phyloP scores from a whole-genome alignment of 1,140 invertebrate species.

The Trinorchestia longiramus region DNA sequence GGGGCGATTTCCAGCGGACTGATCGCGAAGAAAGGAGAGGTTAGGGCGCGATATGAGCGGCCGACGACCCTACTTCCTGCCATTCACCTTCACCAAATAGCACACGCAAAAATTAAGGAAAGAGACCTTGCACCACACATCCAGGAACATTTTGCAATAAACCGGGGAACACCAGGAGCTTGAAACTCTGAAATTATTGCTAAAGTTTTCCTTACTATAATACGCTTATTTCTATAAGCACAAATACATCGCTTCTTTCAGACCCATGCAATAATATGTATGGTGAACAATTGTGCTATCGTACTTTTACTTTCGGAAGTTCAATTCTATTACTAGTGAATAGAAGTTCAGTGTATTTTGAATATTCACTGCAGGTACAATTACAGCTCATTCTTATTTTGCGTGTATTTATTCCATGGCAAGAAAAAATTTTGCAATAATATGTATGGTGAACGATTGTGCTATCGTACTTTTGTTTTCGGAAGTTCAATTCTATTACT shows the following conservation, averaged over 20 bases:
- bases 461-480: neutral
- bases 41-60: constrained; percentile 42
- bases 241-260: neutral
- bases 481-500: neutral
- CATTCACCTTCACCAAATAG: constrained; percentile 38
- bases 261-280: neutral
- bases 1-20: constrained; percentile 42
- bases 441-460: neutral
- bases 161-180: neutral
- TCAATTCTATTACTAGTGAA: neutral
- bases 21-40: constrained; percentile 47
- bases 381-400: neutral
- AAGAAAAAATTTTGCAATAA: neutral
- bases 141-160: constrained; percentile 15
- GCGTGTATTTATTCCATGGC: neutral
- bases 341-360: neutral
- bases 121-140: neutral
- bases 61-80: neutral
- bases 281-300: neutral
- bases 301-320: neutral
- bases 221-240: neutral
- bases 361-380: neutral
- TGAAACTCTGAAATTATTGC: neutral
- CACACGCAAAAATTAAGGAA: constrained; percentile 50
- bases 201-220: neutral